Conservation (phyloP, 1,140 invertebrate species). For the Drosophila oshimai region DNA sequence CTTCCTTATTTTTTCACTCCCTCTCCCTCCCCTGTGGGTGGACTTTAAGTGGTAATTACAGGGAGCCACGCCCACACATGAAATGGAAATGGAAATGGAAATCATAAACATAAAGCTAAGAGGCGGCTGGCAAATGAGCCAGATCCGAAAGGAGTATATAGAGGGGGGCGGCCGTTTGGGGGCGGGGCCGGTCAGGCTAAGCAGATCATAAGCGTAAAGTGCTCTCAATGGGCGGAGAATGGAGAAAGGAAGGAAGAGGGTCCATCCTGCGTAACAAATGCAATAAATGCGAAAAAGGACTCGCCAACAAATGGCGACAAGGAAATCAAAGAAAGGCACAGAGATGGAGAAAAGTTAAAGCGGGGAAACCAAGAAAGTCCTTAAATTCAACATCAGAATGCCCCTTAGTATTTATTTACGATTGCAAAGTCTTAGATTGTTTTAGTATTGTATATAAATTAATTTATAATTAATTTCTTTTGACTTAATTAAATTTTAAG, state of each 20-base stretch:
- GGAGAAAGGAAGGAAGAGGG: background rate
- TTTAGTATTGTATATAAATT: no score
- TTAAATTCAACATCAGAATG: background rate
- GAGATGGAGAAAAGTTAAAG: background rate
- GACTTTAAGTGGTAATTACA: constrained; percentile 76
- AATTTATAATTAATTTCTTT: no score
- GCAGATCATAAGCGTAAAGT: constrained; percentile 75
- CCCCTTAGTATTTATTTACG: background rate
- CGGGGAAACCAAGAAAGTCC: background rate
- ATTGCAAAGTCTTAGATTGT: no score
- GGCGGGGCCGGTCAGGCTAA: constrained; percentile 9
- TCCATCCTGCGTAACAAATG: constrained; percentile 69
- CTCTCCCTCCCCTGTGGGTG: constrained; percentile 5
- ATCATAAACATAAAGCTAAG: constrained; percentile 79
- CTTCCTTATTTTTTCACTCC: constrained; percentile 27
- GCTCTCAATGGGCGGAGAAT: constrained; percentile 38
- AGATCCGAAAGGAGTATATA: constrained; percentile 24
- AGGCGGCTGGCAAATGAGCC: constrained; percentile 68
- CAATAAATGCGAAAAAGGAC: constrained; percentile 72
- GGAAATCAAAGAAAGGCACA: constrained; percentile 8
- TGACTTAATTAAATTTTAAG: no score
- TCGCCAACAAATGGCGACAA: constrained; percentile 71
- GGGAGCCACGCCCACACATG: constrained; percentile 56
- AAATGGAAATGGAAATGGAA: constrained; percentile 63
- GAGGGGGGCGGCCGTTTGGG: background rate